Evolutionary conservation across 2,113 vertebrate species (phyloP), one percentile per base, ranked within the genome.

Genomic region (Scatophagus argus): DNA sequence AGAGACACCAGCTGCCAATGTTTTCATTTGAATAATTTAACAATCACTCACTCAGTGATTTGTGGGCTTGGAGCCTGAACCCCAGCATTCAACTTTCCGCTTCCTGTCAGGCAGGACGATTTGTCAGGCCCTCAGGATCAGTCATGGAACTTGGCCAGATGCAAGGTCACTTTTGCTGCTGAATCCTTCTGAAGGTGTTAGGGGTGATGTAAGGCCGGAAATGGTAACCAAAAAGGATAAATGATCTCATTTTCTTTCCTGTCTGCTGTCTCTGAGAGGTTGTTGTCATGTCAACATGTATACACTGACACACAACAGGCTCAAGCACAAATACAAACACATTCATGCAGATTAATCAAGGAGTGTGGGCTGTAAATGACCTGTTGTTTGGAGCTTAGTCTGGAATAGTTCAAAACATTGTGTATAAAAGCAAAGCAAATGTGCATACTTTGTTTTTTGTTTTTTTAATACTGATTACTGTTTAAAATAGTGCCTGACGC

Each of bases 21-120:
- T 76, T 83, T 87, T 79, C 32, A 66, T 71, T 61, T 67, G 63
- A 85, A 81, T 78, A 69, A 88, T 75, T 82, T 29, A 84, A 75
- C 84, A 83, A 77, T 56, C 63, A 71, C 17, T 83, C 31, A 51
- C 16, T 74, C 36, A 49, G 61, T 74, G 58, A 64, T 82, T 79
- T 82, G n/a, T 63, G 39, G 60, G 47, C 27, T 61, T 27, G 29
- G 17, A 64, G 65, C n/a, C 60, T 36, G n/a, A 73, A 82, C 54
- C 82, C 49, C 38, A 27, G 36, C 49, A n/a, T 64, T 69, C 13
- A 25, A 38, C 36, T 58, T 60, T 69, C 25, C n/a, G 5, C 70
- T 83, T 65, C 60, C 61, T 43, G 49, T 12, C 21, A 32, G 31
- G n/a, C 27, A 49, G 25, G 56, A 61, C 60, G 41, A 23, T 49